A percentile compares a stretch with the other conserved stretches of the same genome.
phyloP scores from a whole-genome alignment of 2,888 invertebrate genomes.

The Cheilosia vernalis region DNA sequence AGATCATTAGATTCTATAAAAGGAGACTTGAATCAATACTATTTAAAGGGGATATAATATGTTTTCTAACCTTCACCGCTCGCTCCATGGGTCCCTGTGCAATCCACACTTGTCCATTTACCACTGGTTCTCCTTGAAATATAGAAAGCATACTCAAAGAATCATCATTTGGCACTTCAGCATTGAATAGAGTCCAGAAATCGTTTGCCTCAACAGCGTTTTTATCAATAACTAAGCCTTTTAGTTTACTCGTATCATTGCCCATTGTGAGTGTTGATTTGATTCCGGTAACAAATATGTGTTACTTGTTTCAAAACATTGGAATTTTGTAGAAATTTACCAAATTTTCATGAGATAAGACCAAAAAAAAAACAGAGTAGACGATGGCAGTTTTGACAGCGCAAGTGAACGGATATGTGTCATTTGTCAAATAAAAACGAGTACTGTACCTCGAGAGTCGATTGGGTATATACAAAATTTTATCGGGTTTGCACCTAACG shows the following conservation, averaged over 20 bases:
- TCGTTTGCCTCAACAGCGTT: conserved; percentile 91
- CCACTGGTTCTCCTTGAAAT: conserved; percentile 89
- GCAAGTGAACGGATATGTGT: conserved; percentile 24
- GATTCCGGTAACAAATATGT: neutral
- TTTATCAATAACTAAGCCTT: conserved; percentile 88
- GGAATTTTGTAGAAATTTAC: conserved; percentile 1
- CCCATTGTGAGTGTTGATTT: conserved; percentile 86
- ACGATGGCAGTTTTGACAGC: conserved; percentile 57
- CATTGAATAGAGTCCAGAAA: conserved; percentile 89
- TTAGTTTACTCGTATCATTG: conserved; percentile 89
- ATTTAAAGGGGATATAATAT: neutral
- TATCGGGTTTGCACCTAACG: no score
- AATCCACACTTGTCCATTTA: conserved; percentile 87
- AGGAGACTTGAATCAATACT: neutral
- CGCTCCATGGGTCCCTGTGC: conserved; percentile 89
- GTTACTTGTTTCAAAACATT: conserved; percentile 39
- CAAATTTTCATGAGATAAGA: conserved; percentile 1
- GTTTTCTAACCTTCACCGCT: conserved; percentile 87
- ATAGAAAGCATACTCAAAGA: conserved; percentile 88
- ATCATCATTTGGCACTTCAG: conserved; percentile 81
- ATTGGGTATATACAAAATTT: neutral
- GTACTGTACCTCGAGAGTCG: conserved; percentile 22
- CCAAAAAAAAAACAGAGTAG: conserved; percentile 13
- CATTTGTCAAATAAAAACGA: conserved; percentile 25
- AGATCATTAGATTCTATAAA: conserved; percentile 91